Evolutionary conservation across 2,888 invertebrate genomes (phyloP).

Genomic region (Macaria notata): DNA sequence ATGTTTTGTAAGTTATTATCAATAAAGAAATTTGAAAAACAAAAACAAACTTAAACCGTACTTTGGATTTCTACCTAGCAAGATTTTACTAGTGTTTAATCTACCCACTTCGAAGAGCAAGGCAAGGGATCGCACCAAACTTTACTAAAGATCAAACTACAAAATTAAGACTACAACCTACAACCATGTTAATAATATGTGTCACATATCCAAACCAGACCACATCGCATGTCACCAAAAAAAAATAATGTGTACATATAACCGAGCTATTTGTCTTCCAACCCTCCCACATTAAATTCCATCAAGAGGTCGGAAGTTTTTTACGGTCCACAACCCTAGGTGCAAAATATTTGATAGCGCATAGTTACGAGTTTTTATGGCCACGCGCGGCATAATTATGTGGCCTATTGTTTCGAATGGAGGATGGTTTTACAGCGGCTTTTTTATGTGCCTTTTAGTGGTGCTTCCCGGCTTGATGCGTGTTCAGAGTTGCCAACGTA

Average conservation of each 20-base stretch:
- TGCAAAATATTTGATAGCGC: constrained; percentile 72
- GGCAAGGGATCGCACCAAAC: too few species aligned
- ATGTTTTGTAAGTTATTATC: too few species aligned
- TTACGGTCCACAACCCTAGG: constrained; percentile 42
- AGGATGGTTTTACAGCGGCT: constrained; percentile 38
- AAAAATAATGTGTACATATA: neutral
- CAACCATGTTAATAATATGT: too few species aligned
- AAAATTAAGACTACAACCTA: too few species aligned
- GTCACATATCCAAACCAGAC: too few species aligned
- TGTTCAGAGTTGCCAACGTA: constrained; percentile 27
- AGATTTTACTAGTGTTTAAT: too few species aligned
- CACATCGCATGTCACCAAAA: neutral
- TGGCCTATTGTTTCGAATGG: constrained; percentile 57
- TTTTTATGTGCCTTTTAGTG: constrained; percentile 46
- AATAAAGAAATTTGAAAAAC: too few species aligned
- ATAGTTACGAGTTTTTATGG: constrained; percentile 53
- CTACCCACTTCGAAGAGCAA: too few species aligned
- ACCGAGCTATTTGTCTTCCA: constrained; percentile 5
- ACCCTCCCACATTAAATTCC: constrained; percentile 26
- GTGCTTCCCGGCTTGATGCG: constrained; percentile 33
- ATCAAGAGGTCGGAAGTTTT: constrained; percentile 36
- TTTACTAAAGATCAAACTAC: too few species aligned
- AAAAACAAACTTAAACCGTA: too few species aligned
- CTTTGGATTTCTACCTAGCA: too few species aligned
- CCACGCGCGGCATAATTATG: constrained; percentile 60